A percentile compares a stretch with the other conserved stretches of the same genome.
Conservation (phyloP, 2,888 invertebrate species). For the Leptopilina myrica region DNA sequence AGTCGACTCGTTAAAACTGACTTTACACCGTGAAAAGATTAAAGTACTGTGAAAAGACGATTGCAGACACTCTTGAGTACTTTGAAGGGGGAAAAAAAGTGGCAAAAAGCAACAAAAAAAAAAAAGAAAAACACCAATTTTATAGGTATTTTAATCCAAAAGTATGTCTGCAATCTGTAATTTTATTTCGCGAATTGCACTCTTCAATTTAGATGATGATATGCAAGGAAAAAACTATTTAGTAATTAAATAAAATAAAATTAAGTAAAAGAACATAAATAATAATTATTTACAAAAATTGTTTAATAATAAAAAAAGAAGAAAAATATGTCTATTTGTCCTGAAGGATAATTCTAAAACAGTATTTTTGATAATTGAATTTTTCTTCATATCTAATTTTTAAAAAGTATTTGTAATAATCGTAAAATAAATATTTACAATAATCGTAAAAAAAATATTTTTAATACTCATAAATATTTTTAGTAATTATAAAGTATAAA, state of each 20-base stretch:
- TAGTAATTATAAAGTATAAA: too few relatives aligned
- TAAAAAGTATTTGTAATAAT: too few relatives aligned
- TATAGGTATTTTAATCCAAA: conserved; percentile 30
- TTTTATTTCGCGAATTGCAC: conserved; percentile 7
- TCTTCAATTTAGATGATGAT: not conserved
- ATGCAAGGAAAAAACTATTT: not conserved
- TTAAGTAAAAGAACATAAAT: not conserved
- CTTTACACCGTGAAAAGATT: conserved; percentile 29
- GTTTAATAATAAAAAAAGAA: too few relatives aligned
- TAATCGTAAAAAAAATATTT: too few relatives aligned
- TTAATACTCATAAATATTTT: too few relatives aligned
- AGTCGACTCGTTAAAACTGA: conserved; percentile 37
- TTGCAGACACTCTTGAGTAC: conserved; percentile 2
- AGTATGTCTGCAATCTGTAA: conserved; percentile 20
- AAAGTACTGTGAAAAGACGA: conserved; percentile 18
- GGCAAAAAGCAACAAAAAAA: too few relatives aligned
- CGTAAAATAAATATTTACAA: too few relatives aligned
- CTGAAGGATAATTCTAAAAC: too few relatives aligned
- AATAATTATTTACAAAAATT: too few relatives aligned
- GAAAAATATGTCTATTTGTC: too few relatives aligned
- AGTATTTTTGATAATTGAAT: too few relatives aligned
- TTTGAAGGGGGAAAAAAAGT: not conserved
- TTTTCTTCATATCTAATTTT: too few relatives aligned
- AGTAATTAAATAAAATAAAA: not conserved
- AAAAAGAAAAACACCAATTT: not conserved